Conservation (phyloP, 2,113 vertebrate species). For the Nanorana parkeri region DNA sequence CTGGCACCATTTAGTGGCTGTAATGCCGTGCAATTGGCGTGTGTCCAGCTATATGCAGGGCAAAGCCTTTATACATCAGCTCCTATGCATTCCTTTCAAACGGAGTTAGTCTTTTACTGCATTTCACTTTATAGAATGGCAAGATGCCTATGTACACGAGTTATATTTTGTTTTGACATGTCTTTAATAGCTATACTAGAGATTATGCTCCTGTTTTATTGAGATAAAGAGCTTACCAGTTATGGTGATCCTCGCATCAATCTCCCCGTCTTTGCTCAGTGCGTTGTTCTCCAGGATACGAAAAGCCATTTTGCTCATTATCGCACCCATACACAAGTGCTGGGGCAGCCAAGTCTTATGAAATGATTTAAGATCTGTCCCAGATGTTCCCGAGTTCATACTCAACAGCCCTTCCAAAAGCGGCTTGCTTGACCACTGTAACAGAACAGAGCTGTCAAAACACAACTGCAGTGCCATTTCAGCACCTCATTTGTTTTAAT, state of each 20-base stretch:
- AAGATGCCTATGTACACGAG: no score
- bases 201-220: not conserved
- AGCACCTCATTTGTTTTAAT: not conserved
- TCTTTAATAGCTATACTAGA: not conserved
- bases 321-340: constrained; percentile 83
- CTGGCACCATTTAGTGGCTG: no score
- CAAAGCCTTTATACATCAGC: no score
- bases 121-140: no score
- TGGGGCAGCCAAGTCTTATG: constrained; percentile 76
- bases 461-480: not conserved
- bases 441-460: constrained; percentile 34
- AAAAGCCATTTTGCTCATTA: constrained; percentile 80
- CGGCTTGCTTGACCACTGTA: constrained; percentile 87
- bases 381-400: constrained; percentile 76
- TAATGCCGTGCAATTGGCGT: no score
- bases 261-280: constrained; percentile 61
- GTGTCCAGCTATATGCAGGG: no score
- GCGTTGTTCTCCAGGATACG: constrained; percentile 63
- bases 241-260: constrained; percentile 65
- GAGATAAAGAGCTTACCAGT: constrained; percentile 71
- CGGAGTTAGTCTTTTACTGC: no score
- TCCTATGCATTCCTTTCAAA: no score
- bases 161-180: no score
- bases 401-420: constrained; percentile 82
- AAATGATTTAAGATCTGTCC: constrained; percentile 70